phyloP scores from a whole-genome alignment of 2,797 vertebrate species.

The Australoheros facetus region DNA sequence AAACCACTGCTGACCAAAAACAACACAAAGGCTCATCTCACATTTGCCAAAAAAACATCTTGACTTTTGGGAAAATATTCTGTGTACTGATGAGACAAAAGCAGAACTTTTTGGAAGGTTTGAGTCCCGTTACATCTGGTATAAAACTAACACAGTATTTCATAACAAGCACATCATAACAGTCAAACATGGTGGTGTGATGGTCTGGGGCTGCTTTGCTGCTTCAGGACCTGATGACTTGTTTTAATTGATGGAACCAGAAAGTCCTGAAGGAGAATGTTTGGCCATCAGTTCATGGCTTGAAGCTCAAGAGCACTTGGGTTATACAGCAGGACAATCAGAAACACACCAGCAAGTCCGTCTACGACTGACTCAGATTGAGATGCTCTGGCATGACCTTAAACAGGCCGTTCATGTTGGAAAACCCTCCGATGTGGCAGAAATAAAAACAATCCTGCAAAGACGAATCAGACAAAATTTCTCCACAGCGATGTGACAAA shows the following conservation, averaged over 20 bases:
- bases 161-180: background rate
- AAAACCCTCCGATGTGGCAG: background rate
- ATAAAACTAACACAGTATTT: background rate
- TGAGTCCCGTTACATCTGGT: fast-evolving
- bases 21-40: background rate
- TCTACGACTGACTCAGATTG: too few relatives aligned
- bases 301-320: too few relatives aligned
- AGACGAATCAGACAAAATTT: background rate
- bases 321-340: too few relatives aligned
- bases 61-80: background rate
- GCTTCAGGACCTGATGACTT: too few relatives aligned
- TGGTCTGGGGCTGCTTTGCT: background rate
- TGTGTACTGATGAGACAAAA: too few relatives aligned
- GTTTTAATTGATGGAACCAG: too few relatives aligned
- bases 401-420: background rate
- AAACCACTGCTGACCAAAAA: background rate
- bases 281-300: too few relatives aligned
- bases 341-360: too few relatives aligned
- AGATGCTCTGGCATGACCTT: background rate
- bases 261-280: too few relatives aligned
- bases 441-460: background rate
- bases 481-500: background rate
- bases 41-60: background rate
- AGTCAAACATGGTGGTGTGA: background rate
- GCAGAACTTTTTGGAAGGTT: too few relatives aligned